Evolutionary conservation across 2,888 invertebrate species (phyloP), one percentile per base, ranked within the genome.

Genomic region (Melipona beecheii): DNA sequence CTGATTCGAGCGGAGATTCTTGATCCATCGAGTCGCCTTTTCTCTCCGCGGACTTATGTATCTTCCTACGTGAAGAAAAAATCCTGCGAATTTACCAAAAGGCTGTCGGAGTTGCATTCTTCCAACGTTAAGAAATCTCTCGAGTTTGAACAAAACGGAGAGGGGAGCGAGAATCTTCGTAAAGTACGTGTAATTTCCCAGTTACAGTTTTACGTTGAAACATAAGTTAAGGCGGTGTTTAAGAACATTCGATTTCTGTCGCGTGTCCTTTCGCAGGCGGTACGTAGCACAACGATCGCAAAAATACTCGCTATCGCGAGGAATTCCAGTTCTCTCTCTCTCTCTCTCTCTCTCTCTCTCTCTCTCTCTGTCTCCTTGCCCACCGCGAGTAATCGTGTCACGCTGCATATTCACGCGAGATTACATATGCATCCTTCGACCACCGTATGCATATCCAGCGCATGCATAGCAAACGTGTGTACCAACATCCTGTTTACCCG

Each of bases 371-470:
- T 50, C 50, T 50, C 17, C 50, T 2, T 6, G n/a, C 56, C 75
- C 69, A 60, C 75, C 24, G 3, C 74, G 52, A 68, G 79, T 74
- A 75, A 85, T 76, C 79, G 62, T 56, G 68, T 75, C 62, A 65
- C 75, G 56, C 50, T 81, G 80, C 84, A 75, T 85, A 84, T 85
- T 84, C 85, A 77, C 84, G 75, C 64, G 75, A 77, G 84, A 80
- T 85, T 85, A 85, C 85, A 65, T 75, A 84, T 85, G 85, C 85
- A 85, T 85, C 75, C 80, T 85, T 75, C 58, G 62, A 52, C 24
- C 72, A 49, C 19, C 75, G 68, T 75, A 78, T 78, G 76, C 76
- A 84, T 84, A 80, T 64, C 76, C 70, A 66, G 69, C 66, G 79
- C 76, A 76, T 73, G 83, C 79, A 76, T 83, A 79, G 74, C 75